These are phyloP conservation scores for Solenopsis fugax DNA, from an alignment of 1,140 invertebrate genomes.

Conservation along the genomic window DNA sequence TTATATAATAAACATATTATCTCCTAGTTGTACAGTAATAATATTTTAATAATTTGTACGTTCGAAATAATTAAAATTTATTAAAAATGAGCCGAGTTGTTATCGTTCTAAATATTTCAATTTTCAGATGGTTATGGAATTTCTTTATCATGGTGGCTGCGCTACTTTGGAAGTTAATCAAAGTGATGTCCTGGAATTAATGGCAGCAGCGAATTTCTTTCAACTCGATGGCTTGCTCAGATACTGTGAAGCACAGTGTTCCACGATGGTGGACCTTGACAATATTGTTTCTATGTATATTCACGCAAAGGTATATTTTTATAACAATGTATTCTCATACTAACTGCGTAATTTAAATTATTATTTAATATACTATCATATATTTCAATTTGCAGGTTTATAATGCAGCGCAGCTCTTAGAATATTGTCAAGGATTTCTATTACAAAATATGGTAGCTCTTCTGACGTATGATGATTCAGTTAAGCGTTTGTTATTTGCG, in stretches of 20 bases:
- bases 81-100: not conserved
- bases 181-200: conserved; percentile 94
- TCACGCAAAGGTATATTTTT: conserved; percentile 92
- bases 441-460: conserved; percentile 97
- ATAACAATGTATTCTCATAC: not conserved
- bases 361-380: conserved; percentile 16
- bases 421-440: conserved; percentile 96
- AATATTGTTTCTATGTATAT: conserved; percentile 97
- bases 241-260: conserved; percentile 95
- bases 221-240: conserved; percentile 94
- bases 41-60: not conserved
- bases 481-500: conserved; percentile 94
- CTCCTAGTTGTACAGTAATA: not conserved
- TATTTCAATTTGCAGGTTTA: conserved; percentile 90
- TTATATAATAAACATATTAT: conserved; percentile 6
- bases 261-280: conserved; percentile 93
- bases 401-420: conserved; percentile 93
- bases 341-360: not conserved
- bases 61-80: conserved; percentile 6
- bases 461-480: conserved; percentile 95
- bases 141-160: conserved; percentile 95
- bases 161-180: conserved; percentile 92
- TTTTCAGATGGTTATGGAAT: conserved; percentile 95
- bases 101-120: conserved; percentile 10
- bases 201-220: conserved; percentile 97